A percentile compares a stretch with the other conserved stretches of the same genome.
Evolutionary conservation across 2,888 invertebrate species (phyloP).

Genomic region (Drosophila stalkeri): DNA sequence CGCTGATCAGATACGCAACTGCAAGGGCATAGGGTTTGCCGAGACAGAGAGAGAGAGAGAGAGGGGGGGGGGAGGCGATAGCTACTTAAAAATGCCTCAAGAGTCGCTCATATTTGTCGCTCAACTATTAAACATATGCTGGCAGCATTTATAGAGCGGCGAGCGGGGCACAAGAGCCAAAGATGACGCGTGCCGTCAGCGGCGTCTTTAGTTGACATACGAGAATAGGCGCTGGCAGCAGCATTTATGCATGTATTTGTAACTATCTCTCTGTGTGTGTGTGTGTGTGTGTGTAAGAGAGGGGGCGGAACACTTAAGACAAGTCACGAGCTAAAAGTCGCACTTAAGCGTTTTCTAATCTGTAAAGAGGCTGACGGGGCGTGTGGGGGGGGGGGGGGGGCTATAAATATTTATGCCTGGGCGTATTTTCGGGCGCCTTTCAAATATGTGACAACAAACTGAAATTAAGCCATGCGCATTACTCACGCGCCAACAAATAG

Average conservation of each 20-base stretch:
- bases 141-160: conserved; percentile 28
- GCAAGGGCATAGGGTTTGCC: not conserved
- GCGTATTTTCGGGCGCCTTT: conserved; percentile 46
- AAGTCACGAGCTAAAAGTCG: conserved; percentile 82
- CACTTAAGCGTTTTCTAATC: conserved; percentile 82
- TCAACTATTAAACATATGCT: conserved; percentile 72
- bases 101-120: conserved; percentile 58
- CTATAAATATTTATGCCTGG: conserved; percentile 72
- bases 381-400: too few species aligned
- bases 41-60: not conserved
- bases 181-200: conserved; percentile 61
- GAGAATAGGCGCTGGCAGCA: conserved; percentile 35
- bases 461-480: conserved; percentile 77
- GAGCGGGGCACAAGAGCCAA: conserved; percentile 4
- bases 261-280: not conserved
- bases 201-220: conserved; percentile 39
- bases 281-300: not conserved
- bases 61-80: not conserved
- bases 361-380: conserved; percentile 58
- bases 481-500: conserved; percentile 64
- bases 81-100: conserved; percentile 68
- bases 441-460: conserved; percentile 76
- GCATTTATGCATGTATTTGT: not conserved
- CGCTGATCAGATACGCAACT: conserved; percentile 38
- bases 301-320: conserved; percentile 71